Conservation (phyloP, 2,888 invertebrate genomes). For the Eupithecia subfuscata region DNA sequence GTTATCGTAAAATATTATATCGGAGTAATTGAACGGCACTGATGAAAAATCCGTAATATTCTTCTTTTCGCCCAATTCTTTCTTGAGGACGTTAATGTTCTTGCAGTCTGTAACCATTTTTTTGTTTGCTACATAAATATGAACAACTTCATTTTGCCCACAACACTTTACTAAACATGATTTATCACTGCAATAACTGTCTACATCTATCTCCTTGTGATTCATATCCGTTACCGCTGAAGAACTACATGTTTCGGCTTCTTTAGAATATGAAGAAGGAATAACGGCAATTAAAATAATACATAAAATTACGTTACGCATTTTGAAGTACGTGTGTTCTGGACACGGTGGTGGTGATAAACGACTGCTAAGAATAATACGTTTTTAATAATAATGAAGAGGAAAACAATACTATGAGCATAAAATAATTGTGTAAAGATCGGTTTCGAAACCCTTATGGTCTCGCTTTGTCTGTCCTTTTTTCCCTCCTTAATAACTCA, state of each 20-base stretch:
- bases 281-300: background rate
- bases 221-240: slow-evolving; percentile 17
- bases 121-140: background rate
- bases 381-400: background rate
- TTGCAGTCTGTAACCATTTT: background rate
- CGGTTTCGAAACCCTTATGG: too few species aligned
- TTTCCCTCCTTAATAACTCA: too few species aligned
- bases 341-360: background rate
- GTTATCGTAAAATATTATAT: slow-evolving; percentile 16
- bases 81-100: background rate
- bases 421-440: too few species aligned
- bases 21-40: slow-evolving; percentile 9
- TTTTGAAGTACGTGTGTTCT: background rate
- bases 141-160: slow-evolving; percentile 26
- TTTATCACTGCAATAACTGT: slow-evolving; percentile 16
- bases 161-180: slow-evolving; percentile 35
- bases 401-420: too few species aligned
- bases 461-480: too few species aligned
- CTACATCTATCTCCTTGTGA: background rate
- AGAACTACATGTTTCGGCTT: slow-evolving; percentile 1
- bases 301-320: background rate
- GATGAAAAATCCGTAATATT: slow-evolving; percentile 2
- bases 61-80: background rate
- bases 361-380: background rate
- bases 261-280: background rate